Conservation (phyloP, 2,888 invertebrate genomes). For the Crossocerus cetratus region DNA sequence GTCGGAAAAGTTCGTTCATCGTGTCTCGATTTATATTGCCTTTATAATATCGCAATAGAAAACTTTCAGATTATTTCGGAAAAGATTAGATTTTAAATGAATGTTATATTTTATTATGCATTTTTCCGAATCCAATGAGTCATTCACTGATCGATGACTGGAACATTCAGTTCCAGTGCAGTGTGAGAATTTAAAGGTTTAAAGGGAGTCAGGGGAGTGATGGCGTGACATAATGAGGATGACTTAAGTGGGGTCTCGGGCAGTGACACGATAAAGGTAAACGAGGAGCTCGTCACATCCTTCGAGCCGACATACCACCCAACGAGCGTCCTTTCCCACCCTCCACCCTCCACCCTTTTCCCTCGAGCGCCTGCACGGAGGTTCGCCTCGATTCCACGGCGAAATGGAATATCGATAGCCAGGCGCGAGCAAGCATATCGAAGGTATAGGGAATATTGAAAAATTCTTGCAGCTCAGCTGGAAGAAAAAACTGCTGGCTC, state of each 20-base stretch:
- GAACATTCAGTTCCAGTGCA: too few relatives aligned
- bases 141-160: too few relatives aligned
- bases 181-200: too few relatives aligned
- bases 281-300: conserved; percentile 56
- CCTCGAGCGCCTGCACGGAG: background rate
- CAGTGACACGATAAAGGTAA: conserved; percentile 50
- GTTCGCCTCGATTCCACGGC: conserved; percentile 47
- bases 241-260: conserved; percentile 25
- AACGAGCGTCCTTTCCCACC: background rate
- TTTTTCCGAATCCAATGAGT: too few relatives aligned
- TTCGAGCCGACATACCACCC: conserved; percentile 37
- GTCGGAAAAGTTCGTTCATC: too few relatives aligned
- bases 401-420: conserved; percentile 60
- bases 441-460: conserved; percentile 57
- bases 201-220: background rate
- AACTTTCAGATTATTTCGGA: too few relatives aligned
- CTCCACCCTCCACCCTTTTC: background rate
- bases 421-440: too few relatives aligned
- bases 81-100: too few relatives aligned
- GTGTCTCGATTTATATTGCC: too few relatives aligned
- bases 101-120: too few relatives aligned
- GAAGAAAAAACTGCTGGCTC: conserved; percentile 30
- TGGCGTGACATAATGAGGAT: conserved; percentile 44
- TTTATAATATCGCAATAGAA: too few relatives aligned
- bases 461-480: conserved; percentile 50